These are phyloP conservation scores for Mythimna impura DNA, from an alignment of 2,888 invertebrate species.

Conservation along the genomic window DNA sequence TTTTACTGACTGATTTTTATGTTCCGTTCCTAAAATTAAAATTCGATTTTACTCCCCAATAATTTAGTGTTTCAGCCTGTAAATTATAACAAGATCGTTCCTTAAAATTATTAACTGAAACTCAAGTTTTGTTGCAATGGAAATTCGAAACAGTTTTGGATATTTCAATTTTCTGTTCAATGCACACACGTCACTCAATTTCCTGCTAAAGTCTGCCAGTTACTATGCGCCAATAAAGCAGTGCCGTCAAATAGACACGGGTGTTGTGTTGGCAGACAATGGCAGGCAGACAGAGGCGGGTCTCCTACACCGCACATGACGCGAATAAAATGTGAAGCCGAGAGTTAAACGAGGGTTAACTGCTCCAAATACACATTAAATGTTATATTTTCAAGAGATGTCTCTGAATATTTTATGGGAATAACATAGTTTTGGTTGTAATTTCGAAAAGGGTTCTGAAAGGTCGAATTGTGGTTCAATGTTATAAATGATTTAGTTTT, in stretches of 20 bases:
- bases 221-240: conserved; percentile 60
- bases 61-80: neutral
- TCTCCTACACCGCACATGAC: conserved; percentile 43
- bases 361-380: conserved; percentile 35
- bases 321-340: conserved; percentile 37
- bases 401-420: conserved; percentile 28
- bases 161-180: conserved; percentile 22
- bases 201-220: conserved; percentile 63
- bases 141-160: neutral
- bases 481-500: conserved; percentile 9
- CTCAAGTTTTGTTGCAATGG: neutral
- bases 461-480: conserved; percentile 1
- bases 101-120: neutral
- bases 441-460: conserved; percentile 24
- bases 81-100: neutral
- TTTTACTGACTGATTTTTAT: too few species aligned
- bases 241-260: conserved; percentile 54
- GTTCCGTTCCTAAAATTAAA: neutral
- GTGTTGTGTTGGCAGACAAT: conserved; percentile 54
- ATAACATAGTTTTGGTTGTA: conserved; percentile 14
- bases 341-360: conserved; percentile 46
- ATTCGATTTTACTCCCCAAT: neutral
- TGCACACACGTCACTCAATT: conserved; percentile 50
- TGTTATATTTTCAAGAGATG: conserved; percentile 34
- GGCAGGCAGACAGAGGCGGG: conserved; percentile 46